These are phyloP conservation scores for Lutjanus campechanus DNA, from an alignment of 2,797 vertebrate species.

Conservation along the genomic window DNA sequence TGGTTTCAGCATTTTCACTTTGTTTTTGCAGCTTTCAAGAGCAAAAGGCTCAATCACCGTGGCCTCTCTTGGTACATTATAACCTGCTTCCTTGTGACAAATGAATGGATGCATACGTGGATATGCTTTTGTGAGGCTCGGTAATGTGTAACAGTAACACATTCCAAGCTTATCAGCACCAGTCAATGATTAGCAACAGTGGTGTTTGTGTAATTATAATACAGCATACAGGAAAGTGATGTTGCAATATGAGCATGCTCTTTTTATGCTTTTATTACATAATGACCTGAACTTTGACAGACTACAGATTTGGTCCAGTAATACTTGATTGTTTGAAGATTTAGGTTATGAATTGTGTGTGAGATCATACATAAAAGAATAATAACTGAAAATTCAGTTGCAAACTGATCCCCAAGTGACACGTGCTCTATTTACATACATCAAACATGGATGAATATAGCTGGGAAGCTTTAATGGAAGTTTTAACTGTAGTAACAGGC, in stretches of 20 bases:
- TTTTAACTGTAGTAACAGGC: conserved; percentile 26
- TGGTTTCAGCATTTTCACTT: conserved; percentile 2
- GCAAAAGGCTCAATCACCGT: neutral
- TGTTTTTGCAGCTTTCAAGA: neutral
- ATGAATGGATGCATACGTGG: neutral
- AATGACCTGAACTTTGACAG: conserved; percentile 31
- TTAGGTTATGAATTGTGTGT: neutral
- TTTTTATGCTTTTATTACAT: conserved; percentile 68
- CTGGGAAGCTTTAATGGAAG: neutral
- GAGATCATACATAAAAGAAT: neutral
- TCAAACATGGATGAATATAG: conserved; percentile 3
- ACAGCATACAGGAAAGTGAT: conserved; percentile 42
- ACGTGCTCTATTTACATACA: neutral
- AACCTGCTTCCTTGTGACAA: neutral
- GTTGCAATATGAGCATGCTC: conserved; percentile 15
- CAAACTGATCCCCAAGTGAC: neutral
- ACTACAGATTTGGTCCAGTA: neutral
- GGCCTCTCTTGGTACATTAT: neutral
- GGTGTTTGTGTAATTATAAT: conserved; percentile 64
- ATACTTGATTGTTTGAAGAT: neutral
- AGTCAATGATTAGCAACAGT: conserved; percentile 81
- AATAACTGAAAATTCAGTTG: neutral
- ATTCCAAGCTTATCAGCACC: conserved; percentile 75
- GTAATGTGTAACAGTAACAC: conserved; percentile 69
- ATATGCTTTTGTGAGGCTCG: conserved; percentile 13